Evolutionary conservation across 2,888 invertebrate genomes (phyloP).

Genomic region (Drosophila lutescens): DNA sequence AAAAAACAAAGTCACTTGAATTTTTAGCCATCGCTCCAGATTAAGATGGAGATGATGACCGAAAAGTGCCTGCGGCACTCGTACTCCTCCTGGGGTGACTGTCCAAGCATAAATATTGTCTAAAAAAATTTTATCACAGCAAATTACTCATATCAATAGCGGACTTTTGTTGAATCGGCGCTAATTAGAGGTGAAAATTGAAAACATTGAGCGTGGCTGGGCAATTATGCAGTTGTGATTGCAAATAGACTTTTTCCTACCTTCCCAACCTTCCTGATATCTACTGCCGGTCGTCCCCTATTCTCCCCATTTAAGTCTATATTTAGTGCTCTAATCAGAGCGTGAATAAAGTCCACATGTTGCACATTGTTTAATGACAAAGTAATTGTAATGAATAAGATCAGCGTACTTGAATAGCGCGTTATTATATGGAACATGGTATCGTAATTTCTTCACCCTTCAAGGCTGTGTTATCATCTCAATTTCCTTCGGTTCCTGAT

Average conservation of each 20-base stretch:
- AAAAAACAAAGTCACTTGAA: constrained; percentile 4
- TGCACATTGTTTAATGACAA: constrained; percentile 36
- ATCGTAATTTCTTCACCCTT: too few relatives aligned
- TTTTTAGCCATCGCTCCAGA: constrained; percentile 13
- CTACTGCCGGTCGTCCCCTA: neutral
- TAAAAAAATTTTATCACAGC: constrained; percentile 51
- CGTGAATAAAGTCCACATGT: constrained; percentile 60
- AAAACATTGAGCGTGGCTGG: constrained; percentile 67
- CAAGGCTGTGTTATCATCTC: too few relatives aligned
- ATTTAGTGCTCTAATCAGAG: constrained; percentile 72
- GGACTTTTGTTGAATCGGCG: constrained; percentile 47
- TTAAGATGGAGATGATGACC: constrained; percentile 9
- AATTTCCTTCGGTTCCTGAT: neutral
- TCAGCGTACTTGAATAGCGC: neutral
- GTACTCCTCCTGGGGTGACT: constrained; percentile 8
- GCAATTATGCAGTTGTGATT: constrained; percentile 69
- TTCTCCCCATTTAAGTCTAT: constrained; percentile 35
- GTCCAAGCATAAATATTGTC: constrained; percentile 63
- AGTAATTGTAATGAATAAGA: constrained; percentile 17
- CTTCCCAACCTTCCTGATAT: constrained; percentile 7
- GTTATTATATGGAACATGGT: too few relatives aligned
- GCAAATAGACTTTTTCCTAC: constrained; percentile 51
- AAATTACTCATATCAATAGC: constrained; percentile 62
- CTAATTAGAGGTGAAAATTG: constrained; percentile 78
- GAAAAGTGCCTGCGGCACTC: constrained; percentile 1